Evolutionary conservation across 2,113 vertebrate species (phyloP).

Genomic region (Ramphastos sulfuratus): DNA sequence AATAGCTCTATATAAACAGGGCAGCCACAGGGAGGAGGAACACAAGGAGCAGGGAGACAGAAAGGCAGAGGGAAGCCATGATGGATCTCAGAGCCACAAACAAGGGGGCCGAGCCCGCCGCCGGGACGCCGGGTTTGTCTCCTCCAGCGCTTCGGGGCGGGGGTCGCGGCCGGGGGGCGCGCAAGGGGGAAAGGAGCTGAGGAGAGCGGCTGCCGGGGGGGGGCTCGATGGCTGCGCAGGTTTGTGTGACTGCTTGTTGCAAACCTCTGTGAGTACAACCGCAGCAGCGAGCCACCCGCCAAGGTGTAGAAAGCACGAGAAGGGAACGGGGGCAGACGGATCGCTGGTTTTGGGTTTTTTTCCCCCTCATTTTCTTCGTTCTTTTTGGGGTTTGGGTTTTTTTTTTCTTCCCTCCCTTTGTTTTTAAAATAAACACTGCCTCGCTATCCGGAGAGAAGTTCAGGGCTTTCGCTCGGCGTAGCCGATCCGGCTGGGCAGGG

Average conservation of each 20-base stretch:
- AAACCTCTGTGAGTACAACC: conserved; percentile 74
- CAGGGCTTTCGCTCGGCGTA: background rate
- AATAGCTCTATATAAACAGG: conserved; percentile 96
- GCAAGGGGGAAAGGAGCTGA: conserved; percentile 16
- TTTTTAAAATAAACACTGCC: conserved; percentile 48
- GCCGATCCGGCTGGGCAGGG: conserved; percentile 50
- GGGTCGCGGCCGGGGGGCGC: conserved; percentile 54
- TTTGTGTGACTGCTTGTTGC: conserved; percentile 80
- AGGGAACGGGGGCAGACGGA: background rate
- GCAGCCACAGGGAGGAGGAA: conserved; percentile 89
- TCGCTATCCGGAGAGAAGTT: background rate
- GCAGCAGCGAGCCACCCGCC: conserved; percentile 51
- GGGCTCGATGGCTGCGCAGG: conserved; percentile 46
- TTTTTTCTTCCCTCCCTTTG: background rate
- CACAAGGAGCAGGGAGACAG: conserved; percentile 83
- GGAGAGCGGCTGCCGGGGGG: conserved; percentile 14
- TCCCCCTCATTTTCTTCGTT: too few relatives aligned
- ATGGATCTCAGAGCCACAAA: conserved; percentile 74
- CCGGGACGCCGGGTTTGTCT: conserved; percentile 70
- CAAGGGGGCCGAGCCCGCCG: conserved; percentile 70
- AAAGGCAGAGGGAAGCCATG: conserved; percentile 77
- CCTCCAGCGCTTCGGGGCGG: conserved; percentile 67
- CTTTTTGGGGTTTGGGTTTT: background rate
- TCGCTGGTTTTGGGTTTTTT: too few relatives aligned
- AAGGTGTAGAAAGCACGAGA: conserved; percentile 49